A percentile compares a stretch with the other conserved stretches of the same genome.
phyloP scores from a whole-genome alignment of 2,888 invertebrate genomes.

The Orthosia cruda region DNA sequence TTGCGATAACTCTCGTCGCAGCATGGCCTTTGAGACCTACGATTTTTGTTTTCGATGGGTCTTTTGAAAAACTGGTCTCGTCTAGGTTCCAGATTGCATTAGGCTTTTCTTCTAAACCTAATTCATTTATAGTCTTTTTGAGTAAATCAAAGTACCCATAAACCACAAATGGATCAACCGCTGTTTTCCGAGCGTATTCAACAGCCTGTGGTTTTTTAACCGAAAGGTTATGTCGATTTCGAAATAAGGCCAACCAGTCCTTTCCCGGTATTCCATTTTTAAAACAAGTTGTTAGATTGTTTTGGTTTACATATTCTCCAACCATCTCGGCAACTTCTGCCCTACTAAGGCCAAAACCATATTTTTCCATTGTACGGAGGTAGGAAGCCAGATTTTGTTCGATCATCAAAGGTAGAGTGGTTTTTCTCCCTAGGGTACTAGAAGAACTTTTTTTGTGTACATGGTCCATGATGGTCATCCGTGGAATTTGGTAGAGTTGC shows the following conservation, averaged over 20 bases:
- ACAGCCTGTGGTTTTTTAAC: constrained; percentile 33
- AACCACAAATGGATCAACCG: constrained; percentile 11
- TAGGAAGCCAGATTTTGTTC: too few species aligned
- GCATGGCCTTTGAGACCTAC: constrained; percentile 10
- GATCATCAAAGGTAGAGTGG: too few species aligned
- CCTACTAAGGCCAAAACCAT: too few species aligned
- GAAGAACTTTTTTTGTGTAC: too few species aligned
- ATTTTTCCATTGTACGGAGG: too few species aligned
- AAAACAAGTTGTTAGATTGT: constrained; percentile 11
- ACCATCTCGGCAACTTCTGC: constrained; percentile 16
- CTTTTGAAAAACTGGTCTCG: constrained; percentile 17
- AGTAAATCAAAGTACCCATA: constrained; percentile 5
- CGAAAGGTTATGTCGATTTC: constrained; percentile 14
- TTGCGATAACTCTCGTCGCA: constrained; percentile 33
- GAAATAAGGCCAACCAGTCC: constrained; percentile 27
- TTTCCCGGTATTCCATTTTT: constrained; percentile 30
- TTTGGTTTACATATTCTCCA: constrained; percentile 12
- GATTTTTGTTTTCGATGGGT: constrained; percentile 3
- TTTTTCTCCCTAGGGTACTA: too few species aligned
- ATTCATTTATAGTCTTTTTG: constrained; percentile 9
- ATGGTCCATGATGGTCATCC: too few species aligned
- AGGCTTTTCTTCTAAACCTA: constrained; percentile 11
- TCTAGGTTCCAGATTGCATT: constrained; percentile 17
- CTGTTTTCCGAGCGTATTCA: constrained; percentile 25
- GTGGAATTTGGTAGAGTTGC: too few species aligned